These are phyloP conservation scores for Zhengitettix transpicula DNA, from an alignment of 2,888 invertebrate species.

Conservation along the genomic window DNA sequence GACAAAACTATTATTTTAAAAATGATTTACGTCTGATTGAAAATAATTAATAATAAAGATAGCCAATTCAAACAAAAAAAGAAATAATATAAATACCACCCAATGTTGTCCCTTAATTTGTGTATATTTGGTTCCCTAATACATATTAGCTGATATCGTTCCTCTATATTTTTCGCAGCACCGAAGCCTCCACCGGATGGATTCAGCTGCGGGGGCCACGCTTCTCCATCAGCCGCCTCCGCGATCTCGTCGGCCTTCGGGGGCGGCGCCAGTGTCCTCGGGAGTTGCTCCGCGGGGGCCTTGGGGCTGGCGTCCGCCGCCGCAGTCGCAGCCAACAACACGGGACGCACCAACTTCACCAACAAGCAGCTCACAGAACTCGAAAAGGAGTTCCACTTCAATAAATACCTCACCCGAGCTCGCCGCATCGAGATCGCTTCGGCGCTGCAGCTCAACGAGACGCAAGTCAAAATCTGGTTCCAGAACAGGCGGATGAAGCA, in stretches of 20 bases:
- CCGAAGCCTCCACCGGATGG: conserved; percentile 16
- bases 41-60: too few species aligned
- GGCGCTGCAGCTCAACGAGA: conserved; percentile 89
- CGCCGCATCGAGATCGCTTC: conserved; percentile 95
- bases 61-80: too few species aligned
- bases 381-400: conserved; percentile 98
- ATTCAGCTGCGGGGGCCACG: conserved; percentile 10
- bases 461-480: conserved; percentile 97
- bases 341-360: conserved; percentile 95
- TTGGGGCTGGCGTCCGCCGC: conserved; percentile 20
- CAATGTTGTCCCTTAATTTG: too few species aligned
- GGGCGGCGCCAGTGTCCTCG: not conserved
- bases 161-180: conserved; percentile 15
- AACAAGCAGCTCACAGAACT: conserved; percentile 98
- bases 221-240: conserved; percentile 4
- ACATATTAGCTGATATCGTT: not conserved
- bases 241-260: conserved; percentile 4
- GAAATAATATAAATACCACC: too few species aligned
- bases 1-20: too few species aligned
- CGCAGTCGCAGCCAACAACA: conserved; percentile 48
- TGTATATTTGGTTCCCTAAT: not conserved
- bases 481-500: conserved; percentile 98
- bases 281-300: not conserved
- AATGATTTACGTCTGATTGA: too few species aligned
- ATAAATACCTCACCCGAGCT: conserved; percentile 94